Conservation (phyloP, 2,113 vertebrate species). For the Loxodonta africana region DNA sequence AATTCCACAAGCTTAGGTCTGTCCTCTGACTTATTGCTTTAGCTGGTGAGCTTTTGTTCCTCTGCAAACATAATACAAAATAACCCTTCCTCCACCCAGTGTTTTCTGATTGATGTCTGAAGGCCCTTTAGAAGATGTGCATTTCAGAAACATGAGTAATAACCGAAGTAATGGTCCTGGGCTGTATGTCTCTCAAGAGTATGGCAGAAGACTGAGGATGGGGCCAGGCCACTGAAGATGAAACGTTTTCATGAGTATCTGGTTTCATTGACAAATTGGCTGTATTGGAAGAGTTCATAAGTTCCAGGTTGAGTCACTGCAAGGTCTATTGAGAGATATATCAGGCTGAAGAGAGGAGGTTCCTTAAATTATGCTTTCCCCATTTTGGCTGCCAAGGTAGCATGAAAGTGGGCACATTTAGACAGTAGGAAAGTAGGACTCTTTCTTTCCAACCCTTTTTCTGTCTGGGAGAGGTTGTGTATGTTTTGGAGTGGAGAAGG, state of each 20-base stretch:
- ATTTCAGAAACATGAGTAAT: constrained; percentile 10
- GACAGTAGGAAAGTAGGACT: not conserved
- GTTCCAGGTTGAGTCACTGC: constrained; percentile 7
- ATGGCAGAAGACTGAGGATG: not conserved
- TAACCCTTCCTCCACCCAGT: no score
- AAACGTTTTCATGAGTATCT: not conserved
- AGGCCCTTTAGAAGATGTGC: not conserved
- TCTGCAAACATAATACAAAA: constrained; percentile 7
- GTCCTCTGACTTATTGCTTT: not conserved
- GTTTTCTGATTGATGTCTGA: constrained; percentile 38
- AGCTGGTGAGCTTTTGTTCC: constrained; percentile 28
- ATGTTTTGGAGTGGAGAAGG: not conserved
- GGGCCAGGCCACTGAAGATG: not conserved
- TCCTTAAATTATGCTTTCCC: not conserved
- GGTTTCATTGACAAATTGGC: not conserved
- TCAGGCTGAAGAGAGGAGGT: not conserved
- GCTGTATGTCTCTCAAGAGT: not conserved
- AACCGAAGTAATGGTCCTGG: not conserved
- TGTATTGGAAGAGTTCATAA: not conserved
- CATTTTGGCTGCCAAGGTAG: not conserved
- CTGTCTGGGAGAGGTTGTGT: not conserved
- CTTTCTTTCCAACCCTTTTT: not conserved
- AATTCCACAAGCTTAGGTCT: not conserved
- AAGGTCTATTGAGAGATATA: not conserved
- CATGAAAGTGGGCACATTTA: not conserved